phyloP scores from a whole-genome alignment of 2,888 invertebrate genomes.

The Amblyjoppa fuscipennis region DNA sequence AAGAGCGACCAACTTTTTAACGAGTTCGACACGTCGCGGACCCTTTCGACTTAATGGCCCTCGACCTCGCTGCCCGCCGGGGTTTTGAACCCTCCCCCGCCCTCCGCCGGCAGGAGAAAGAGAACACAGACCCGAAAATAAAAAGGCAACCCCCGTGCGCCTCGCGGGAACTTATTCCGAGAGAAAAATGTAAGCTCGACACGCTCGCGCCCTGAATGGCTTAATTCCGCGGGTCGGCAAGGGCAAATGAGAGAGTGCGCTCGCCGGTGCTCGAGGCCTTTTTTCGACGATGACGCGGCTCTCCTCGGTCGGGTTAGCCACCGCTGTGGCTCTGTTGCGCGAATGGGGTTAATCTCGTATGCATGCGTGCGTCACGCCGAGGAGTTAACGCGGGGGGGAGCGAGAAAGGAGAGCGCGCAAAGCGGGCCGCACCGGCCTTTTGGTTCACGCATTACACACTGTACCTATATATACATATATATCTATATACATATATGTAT shows the following conservation, averaged over 20 bases:
- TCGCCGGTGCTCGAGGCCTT: not conserved
- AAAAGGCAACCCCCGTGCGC: constrained; percentile 9
- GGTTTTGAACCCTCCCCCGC: not conserved
- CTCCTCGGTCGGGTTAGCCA: not conserved
- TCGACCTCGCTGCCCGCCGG: constrained; percentile 63
- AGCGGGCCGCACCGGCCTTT: not conserved
- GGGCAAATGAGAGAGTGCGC: not conserved
- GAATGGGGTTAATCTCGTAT: constrained; percentile 5
- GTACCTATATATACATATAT: not conserved
- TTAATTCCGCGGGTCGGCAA: constrained; percentile 54
- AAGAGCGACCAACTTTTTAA: constrained; percentile 69
- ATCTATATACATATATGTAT: constrained; percentile 7
- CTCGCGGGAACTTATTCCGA: constrained; percentile 15
- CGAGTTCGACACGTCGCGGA: constrained; percentile 69
- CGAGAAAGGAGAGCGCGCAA: constrained; percentile 9
- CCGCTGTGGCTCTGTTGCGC: constrained; percentile 1
- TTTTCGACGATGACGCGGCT: constrained; percentile 14
- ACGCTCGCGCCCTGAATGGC: constrained; percentile 67
- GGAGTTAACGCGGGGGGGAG: not conserved
- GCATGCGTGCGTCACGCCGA: constrained; percentile 9
- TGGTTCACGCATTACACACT: not conserved
- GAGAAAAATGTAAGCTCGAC: constrained; percentile 64
- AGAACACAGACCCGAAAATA: constrained; percentile 31
- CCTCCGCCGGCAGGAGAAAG: not conserved
- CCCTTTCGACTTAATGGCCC: constrained; percentile 70